These are phyloP conservation scores for Sminthurinus signatus DNA, from an alignment of 1,140 invertebrate species.

Conservation along the genomic window DNA sequence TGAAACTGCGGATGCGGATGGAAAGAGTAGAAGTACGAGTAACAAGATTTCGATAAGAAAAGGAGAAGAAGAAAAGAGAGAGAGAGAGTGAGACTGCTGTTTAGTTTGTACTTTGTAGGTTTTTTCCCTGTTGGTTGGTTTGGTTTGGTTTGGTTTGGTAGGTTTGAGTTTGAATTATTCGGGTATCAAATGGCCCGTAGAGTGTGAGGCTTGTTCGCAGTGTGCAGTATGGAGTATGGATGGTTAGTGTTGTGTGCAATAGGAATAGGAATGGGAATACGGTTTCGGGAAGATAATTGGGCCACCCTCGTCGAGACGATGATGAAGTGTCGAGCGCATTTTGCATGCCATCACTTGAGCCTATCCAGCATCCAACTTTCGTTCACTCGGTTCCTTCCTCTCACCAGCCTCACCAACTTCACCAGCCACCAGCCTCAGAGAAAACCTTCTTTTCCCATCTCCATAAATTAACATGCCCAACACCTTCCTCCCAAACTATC, in stretches of 20 bases:
- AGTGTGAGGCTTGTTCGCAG: constrained; percentile 41
- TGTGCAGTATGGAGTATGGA: too few relatives aligned
- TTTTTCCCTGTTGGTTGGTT: background rate
- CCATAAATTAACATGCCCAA: constrained; percentile 39
- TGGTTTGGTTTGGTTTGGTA: too few relatives aligned
- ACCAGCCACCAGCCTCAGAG: background rate
- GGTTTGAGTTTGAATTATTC: constrained; percentile 37
- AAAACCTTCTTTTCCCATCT: constrained; percentile 21
- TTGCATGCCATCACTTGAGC: constrained; percentile 39
- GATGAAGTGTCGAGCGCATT: constrained; percentile 42
- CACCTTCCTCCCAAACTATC: constrained; percentile 25
- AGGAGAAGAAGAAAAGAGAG: background rate
- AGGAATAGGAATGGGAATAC: too few relatives aligned
- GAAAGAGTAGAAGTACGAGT: background rate
- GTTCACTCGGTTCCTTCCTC: background rate
- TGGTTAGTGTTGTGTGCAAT: constrained; percentile 32
- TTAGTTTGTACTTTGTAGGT: background rate
- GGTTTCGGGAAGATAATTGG: constrained; percentile 40
- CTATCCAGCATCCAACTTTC: too few relatives aligned
- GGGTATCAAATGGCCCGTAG: constrained; percentile 38
- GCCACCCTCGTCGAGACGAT: constrained; percentile 40
- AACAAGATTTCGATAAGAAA: background rate
- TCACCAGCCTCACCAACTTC: background rate
- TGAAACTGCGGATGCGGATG: too few relatives aligned
- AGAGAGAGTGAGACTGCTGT: background rate